Conservation (phyloP, 2,113 vertebrate species). For the Fregata magnificens region DNA sequence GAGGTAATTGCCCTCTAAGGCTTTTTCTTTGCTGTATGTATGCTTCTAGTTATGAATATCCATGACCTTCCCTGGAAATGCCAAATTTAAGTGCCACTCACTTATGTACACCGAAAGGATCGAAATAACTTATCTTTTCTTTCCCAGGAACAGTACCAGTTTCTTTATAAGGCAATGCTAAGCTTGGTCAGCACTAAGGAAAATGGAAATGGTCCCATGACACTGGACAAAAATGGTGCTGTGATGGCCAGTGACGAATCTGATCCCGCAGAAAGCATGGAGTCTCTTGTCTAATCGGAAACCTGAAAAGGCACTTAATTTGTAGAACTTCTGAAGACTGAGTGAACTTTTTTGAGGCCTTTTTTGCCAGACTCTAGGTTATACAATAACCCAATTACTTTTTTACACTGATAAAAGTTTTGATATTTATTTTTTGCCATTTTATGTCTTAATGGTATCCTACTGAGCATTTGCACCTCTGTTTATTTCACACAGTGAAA, state of each 20-base stretch:
- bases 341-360: slow-evolving; percentile 96
- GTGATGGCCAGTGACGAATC: slow-evolving; percentile 85
- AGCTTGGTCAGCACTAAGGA: slow-evolving; percentile 92
- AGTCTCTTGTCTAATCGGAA: slow-evolving; percentile 89
- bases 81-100: not conserved
- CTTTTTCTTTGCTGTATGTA: not conserved
- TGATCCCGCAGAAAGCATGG: slow-evolving; percentile 91
- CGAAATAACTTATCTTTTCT: slow-evolving; percentile 33
- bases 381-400: slow-evolving; percentile 98
- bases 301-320: slow-evolving; percentile 83
- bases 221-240: slow-evolving; percentile 86
- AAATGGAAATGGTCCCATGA: slow-evolving; percentile 78
- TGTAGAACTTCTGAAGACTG: slow-evolving; percentile 91
- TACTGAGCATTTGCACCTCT: slow-evolving; percentile 94
- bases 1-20: not conserved
- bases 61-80: not conserved
- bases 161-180: slow-evolving; percentile 93
- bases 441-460: slow-evolving; percentile 99
- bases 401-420: slow-evolving; percentile 99
- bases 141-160: slow-evolving; percentile 92
- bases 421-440: slow-evolving; percentile 99
- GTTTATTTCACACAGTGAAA: slow-evolving; percentile 88
- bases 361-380: slow-evolving; percentile 99
- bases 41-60: not conserved
- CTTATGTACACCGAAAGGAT: not conserved